These are phyloP conservation scores for Adineta ricciae DNA, from an alignment of 2,888 invertebrate species.

Conservation along the genomic window DNA sequence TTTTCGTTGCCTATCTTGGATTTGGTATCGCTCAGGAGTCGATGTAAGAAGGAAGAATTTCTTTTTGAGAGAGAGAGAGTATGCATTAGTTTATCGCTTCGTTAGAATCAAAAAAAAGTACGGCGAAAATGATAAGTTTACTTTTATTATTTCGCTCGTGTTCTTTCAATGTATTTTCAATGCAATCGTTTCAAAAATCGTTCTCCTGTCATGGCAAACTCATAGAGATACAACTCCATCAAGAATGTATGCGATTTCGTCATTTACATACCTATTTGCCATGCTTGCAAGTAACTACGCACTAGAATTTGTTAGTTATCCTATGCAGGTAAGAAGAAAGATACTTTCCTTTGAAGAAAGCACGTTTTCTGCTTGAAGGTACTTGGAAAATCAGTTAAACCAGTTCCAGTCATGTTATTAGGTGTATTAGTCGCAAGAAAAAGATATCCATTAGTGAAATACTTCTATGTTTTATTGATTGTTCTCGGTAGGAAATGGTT, in stretches of 20 bases:
- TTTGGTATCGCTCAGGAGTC: constrained; percentile 91
- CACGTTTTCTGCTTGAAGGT: not conserved
- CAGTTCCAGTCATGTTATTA: constrained; percentile 90
- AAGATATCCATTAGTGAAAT: constrained; percentile 73
- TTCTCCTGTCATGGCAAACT: not conserved
- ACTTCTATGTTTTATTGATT: constrained; percentile 77
- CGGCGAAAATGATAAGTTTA: constrained; percentile 25
- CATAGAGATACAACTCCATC: not conserved
- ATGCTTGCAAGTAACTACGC: constrained; percentile 96
- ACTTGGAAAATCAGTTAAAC: constrained; percentile 92
- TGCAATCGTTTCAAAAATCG: constrained; percentile 63
- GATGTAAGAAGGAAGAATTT: constrained; percentile 54
- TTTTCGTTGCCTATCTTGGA: constrained; percentile 81
- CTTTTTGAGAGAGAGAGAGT: not conserved
- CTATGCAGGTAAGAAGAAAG: constrained; percentile 65
- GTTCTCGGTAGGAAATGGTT: constrained; percentile 67
- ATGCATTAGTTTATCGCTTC: not conserved
- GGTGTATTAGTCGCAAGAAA: constrained; percentile 82
- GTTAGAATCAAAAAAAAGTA: not conserved
- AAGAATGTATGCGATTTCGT: constrained; percentile 62
- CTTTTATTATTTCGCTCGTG: constrained; percentile 22
- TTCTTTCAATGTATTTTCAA: constrained; percentile 64
- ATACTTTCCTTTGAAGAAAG: not conserved
- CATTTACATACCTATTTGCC: constrained; percentile 77
- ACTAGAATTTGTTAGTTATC: constrained; percentile 86